Evolutionary conservation across 2,113 vertebrate genomes (phyloP), one percentile per base, ranked within the genome.

Genomic region (Channa maculata): DNA sequence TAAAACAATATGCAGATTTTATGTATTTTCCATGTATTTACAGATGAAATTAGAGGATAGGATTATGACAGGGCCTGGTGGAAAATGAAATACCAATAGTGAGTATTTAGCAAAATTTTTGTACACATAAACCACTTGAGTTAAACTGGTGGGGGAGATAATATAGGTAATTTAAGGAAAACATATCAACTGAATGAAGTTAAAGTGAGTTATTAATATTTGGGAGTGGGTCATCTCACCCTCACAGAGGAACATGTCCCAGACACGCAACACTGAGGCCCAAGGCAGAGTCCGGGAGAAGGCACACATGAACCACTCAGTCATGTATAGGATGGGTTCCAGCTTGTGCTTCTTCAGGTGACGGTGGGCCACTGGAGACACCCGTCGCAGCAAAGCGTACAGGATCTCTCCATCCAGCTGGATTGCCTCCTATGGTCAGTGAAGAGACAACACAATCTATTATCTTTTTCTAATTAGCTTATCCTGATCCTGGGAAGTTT

Each of bases 181-280:
- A 24, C 24, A 24, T 24, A 24, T 24, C 24, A 24, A 24, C 24
- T 24, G 24, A 24, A 24, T 24, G 24, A 24, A 24, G 24, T 24
- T 24, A 24, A 24, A 24, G 24, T 41, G 39, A 41, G 4, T 41
- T 41, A 41, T 41, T 41, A 41, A 41, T 7, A 41, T 4, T 5
- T 4, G 6, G 39, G 4, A 7, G 4, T 4, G 4, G 4, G 6
- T 10, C 2, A 2, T 11, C 8, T 65, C 89, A 98, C 98, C 98
- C 93, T 99, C 98, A 3, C 97, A 98, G 50, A 99, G 96, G 88
- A 99, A 99, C 96, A 99, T 98, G 92, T 99, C 98, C 98, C 98
- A 99, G 75, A 99, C 93, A 0, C 98, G 96, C 83, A 99, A 93
- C 85, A 99, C 98, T 0, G 97, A 98, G 54, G 96, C 94, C 98